Base-by-base conservation (phyloP, 2,113 vertebrate genomes). In the Erythrocercus mccallii region DNA sequence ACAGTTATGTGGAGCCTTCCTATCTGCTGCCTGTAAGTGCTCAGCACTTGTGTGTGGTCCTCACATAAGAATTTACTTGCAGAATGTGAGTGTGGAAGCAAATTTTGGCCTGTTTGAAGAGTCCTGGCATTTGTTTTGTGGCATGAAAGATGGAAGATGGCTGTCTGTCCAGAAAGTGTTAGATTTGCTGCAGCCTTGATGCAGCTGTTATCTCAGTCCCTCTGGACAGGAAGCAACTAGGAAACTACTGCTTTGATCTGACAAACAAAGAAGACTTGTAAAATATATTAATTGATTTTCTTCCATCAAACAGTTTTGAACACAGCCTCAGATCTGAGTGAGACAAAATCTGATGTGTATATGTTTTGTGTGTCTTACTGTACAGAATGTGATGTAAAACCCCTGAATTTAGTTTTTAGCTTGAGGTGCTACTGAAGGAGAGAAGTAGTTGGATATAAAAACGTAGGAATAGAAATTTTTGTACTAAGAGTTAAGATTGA, bases 261-360 rank as follows among this genome's bases (percentile, higher is more conserved):
- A 69, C 58, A 78, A 81, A 91, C n/a, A 88, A 87, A 92, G 79
- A 69, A 0, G 14, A 57, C 53, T 87, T 95, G 60, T 79, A 80
- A 87, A 81, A 88, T 87, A 24, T 38, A 91, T 91, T 94, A 94
- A 89, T 94, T 89, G 69, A 91, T 96, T 95, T 96, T 89, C 70
- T 65, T 92, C 70, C 45, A 65, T 91, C 77, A 86, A 33, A n/a
- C 57, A 51, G 31, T 91, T 94, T 64, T 65, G 65, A 94, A 48
- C 61, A 42, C 23, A 64, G 70, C 10, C 50, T 86, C 54, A 89
- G 66, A 95, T 92, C 71, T 84, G 53, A 86, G 17, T 0, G 20
- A 78, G 79, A 47, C 37, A 62, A 50, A 65, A 72, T 77, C 58
- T 50, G 45, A 50, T 66, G 70, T 64, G 11, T 84, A 6, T 56